Evolutionary conservation across 2,797 vertebrate genomes (phyloP), one percentile per base, ranked within the genome.

Genomic region (Esox masquinongy): DNA sequence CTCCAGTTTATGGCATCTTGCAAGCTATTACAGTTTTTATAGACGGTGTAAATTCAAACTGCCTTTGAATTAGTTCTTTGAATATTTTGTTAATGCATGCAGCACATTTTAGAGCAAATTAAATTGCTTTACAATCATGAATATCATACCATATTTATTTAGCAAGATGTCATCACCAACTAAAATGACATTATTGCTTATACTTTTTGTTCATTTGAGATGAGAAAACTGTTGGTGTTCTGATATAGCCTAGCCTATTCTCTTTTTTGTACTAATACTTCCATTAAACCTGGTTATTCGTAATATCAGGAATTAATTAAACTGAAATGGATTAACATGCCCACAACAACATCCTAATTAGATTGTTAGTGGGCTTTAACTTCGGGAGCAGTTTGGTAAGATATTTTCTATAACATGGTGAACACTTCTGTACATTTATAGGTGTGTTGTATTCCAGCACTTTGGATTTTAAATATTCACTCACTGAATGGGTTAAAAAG

Each of bases 261-360:
- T 49, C 56, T 70, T 72, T 84, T 79, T 74, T 85, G 73, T 63
- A 61, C n/a, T 68, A 72, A 75, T 68, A 51, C 43, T 80, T 85
- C 83, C 77, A 72, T 76, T 82, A 82, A 82, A 80, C 61, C 76
- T 11, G 11, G 72, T 79, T 71, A 36, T 63, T 76, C 74, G 81
- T 78, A 29, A 77, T 77, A 80, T 74, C 78, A 75, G 70, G 74
- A 81, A 84, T 83, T 87, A 26, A 89, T 89, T 86, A 80, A 82
- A 70, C 83, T 81, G 87, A 85, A 89, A 86, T 83, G 81, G 89
- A 91, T 92, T 89, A 89, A 66, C 7, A 36, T 81, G 84, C 53
- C 53, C 19, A 9, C 19, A n/a, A 82, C 81, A 78, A 77, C 87
- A 82, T 86, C 88, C 73, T 87, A 85, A 91, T 90, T 87, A 85